Evolutionary conservation across 2,113 vertebrate genomes (phyloP).

Genomic region (Morone chrysops): DNA sequence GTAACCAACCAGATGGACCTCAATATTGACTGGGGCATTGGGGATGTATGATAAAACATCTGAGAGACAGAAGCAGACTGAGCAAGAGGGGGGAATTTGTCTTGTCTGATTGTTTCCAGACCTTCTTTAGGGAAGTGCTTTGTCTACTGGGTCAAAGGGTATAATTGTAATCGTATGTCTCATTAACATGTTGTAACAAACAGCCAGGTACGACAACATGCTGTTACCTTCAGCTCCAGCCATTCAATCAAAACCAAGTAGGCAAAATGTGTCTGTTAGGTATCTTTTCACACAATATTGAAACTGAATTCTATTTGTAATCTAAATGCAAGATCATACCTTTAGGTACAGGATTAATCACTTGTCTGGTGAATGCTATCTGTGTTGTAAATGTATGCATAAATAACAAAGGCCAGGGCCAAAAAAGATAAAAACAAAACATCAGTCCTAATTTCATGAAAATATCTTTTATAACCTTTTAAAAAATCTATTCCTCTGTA

Average conservation of each 20-base stretch:
- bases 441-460: not conserved
- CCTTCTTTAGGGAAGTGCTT: constrained; percentile 43
- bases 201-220: constrained; percentile 19
- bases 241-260: constrained; percentile 44
- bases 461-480: not conserved
- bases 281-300: not conserved
- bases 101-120: constrained; percentile 66
- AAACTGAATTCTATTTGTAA: constrained; percentile 14
- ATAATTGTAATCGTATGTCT: constrained; percentile 49
- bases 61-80: constrained; percentile 36
- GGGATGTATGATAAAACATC: constrained; percentile 3
- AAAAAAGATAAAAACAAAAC: not conserved
- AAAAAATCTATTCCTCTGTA: not conserved
- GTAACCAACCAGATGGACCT: constrained; percentile 29
- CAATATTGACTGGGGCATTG: not conserved
- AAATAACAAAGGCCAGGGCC: not conserved
- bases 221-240: constrained; percentile 13
- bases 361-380: not conserved
- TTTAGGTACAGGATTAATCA: not conserved
- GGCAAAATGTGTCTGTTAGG: constrained; percentile 1
- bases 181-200: constrained; percentile 71
- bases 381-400: not conserved
- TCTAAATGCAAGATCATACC: constrained; percentile 1
- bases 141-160: constrained; percentile 54
- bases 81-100: constrained; percentile 21